Evolutionary conservation across 2,888 invertebrate species (phyloP).

Genomic region (Stenolophus ochropezus): DNA sequence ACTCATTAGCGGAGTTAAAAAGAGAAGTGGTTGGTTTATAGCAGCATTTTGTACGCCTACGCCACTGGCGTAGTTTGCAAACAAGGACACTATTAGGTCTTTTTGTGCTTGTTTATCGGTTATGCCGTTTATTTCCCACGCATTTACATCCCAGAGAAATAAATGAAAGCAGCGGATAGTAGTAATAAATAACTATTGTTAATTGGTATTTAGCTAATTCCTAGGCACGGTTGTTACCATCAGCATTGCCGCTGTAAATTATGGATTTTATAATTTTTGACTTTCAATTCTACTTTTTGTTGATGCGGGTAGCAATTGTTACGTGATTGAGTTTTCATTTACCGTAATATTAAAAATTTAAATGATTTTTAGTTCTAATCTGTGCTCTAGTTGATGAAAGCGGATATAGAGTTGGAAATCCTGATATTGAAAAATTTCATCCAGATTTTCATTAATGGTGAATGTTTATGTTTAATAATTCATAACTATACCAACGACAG

Average conservation of each 20-base stretch:
- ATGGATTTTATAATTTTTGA: conserved; percentile 39
- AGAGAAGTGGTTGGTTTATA: too few species aligned
- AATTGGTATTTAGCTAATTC: conserved; percentile 56
- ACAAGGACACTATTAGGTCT: conserved; percentile 21
- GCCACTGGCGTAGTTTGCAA: neutral
- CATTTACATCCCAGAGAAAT: conserved; percentile 38
- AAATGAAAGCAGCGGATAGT: conserved; percentile 36
- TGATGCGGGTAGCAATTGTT: neutral
- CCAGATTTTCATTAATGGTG: neutral
- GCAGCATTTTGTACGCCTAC: neutral
- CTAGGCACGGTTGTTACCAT: neutral
- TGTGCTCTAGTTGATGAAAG: neutral
- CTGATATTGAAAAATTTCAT: neutral
- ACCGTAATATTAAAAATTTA: conserved; percentile 16
- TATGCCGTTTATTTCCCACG: conserved; percentile 14
- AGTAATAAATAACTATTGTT: conserved; percentile 54
- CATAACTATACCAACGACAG: neutral
- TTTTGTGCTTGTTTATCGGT: conserved; percentile 36
- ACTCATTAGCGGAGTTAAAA: too few species aligned
- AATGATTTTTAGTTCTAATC: conserved; percentile 16
- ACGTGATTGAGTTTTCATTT: conserved; percentile 10
- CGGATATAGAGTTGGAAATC: neutral
- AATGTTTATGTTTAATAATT: neutral
- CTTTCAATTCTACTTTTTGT: conserved; percentile 14
- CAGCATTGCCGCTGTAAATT: neutral